A percentile compares a stretch with the other conserved stretches of the same genome.
These are phyloP conservation scores for Sphaeridia pumilis DNA, from an alignment of 2,888 invertebrate species.

Conservation along the genomic window DNA sequence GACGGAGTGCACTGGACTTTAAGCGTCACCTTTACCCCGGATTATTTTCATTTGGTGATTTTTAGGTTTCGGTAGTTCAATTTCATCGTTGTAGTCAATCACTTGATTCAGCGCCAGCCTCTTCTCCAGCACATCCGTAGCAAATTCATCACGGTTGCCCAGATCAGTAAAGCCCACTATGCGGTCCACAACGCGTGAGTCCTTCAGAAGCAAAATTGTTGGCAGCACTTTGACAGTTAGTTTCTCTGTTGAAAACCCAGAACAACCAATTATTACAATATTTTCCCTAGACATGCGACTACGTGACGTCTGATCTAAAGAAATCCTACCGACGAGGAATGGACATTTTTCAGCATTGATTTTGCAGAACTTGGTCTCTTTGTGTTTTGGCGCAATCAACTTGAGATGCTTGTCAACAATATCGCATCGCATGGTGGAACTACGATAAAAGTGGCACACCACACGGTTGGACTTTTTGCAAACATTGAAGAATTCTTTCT, in stretches of 20 bases:
- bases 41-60: background rate
- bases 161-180: conserved; percentile 89
- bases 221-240: conserved; percentile 83
- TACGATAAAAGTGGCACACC: conserved; percentile 83
- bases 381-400: conserved; percentile 70
- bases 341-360: conserved; percentile 83
- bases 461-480: conserved; percentile 83
- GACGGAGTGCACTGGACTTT: too few relatives aligned
- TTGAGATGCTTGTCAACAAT: conserved; percentile 90
- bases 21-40: background rate
- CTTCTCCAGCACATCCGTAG: conserved; percentile 85
- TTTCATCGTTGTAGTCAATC: conserved; percentile 58
- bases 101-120: conserved; percentile 61
- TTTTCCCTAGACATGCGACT: too few relatives aligned
- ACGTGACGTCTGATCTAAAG: too few relatives aligned
- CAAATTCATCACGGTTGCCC: conserved; percentile 86
- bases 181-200: conserved; percentile 81
- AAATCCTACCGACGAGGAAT: conserved; percentile 61
- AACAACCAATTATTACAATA: too few relatives aligned
- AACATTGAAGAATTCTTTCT: conserved; percentile 83
- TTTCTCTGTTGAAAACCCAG: too few relatives aligned
- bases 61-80: conserved; percentile 38
- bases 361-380: conserved; percentile 70
- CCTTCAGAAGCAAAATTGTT: conserved; percentile 71
- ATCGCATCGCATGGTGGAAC: conserved; percentile 68